Base-by-base conservation (phyloP, 2,888 invertebrate species). In the Oligia fasciuncula region DNA sequence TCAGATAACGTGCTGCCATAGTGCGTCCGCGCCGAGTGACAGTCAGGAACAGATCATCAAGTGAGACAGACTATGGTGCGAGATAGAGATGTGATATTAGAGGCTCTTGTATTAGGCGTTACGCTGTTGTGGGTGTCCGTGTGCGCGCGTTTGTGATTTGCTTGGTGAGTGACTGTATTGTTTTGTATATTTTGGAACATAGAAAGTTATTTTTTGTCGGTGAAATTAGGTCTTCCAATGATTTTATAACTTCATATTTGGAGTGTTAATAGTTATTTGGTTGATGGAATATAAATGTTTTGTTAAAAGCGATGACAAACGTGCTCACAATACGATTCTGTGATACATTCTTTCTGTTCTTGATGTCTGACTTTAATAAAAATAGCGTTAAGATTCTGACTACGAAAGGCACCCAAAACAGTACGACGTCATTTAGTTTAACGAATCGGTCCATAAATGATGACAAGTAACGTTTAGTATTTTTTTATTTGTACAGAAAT, bases 11-110 rank as follows among this genome's bases (percentile, higher is more conserved):
- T 97, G 96, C 87, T 96, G 96, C 81, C 94, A 93, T 73, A 92
- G 93, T 82, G 77, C 91, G 78, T 90, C 92, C 0, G 81, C 89
- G 11, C 88, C 93, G 3, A 93, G 94, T 23, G 96, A 95, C 40
- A 96, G 96, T 82, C 96, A 96, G 83, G 96, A 96, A 81, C 95
- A 96, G 80, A 96, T 97, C 68, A 89, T 95, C 57, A 92, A 93
- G 85, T 89, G 85, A 86, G 46, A 70, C 19, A 76, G 35, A 76
- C 49, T 54, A 43, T 40, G 9, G 23, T 65, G 62, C n/a, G 49
- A 23, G 17, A 60, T 43, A 57, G 51, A 75, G 51, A 72, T 62
- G 66, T 84, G 80, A 86, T 74, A 68, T 65, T 72, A 23, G 70
- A 74, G 84, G 83, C 83, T 83, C 73, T 68, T 77, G 83, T 83